Percentiles rank a stretch among this genome's conserved stretches.
phyloP scores from a whole-genome alignment of 2,888 invertebrate species.

The Noctua fimbriata region DNA sequence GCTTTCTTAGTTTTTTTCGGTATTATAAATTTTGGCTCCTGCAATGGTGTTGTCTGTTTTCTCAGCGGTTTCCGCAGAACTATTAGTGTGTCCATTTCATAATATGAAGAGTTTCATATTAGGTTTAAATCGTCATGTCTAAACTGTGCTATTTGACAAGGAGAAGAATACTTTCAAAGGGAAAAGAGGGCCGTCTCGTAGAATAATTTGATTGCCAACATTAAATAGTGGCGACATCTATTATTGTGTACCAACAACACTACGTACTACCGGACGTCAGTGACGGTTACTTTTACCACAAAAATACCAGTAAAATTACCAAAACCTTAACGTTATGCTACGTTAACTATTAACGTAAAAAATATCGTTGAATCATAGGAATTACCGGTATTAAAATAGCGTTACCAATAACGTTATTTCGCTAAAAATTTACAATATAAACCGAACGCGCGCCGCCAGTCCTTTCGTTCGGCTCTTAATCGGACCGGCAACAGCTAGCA shows the following conservation, averaged over 20 bases:
- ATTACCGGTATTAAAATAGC: no score
- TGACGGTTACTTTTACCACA: no score
- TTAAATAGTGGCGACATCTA: neutral
- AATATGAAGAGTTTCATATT: neutral
- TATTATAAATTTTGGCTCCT: constrained; percentile 8
- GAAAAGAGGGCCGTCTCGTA: neutral
- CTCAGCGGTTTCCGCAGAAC: constrained; percentile 59
- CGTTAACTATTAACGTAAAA: no score
- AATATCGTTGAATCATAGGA: no score
- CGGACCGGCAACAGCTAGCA: no score
- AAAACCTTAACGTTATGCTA: no score
- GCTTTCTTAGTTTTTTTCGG: constrained; percentile 30
- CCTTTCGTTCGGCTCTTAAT: no score
- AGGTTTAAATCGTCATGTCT: neutral
- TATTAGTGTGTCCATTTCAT: constrained; percentile 68
- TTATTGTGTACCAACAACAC: neutral
- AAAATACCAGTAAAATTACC: no score
- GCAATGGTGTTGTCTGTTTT: constrained; percentile 7
- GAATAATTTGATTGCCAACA: neutral
- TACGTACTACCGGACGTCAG: no score
- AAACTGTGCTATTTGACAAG: constrained; percentile 8
- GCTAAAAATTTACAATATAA: no score
- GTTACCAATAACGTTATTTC: no score
- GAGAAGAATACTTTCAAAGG: neutral
- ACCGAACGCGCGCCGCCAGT: no score